These are phyloP conservation scores for Orthochromis malagaraziensis DNA, from an alignment of 2,113 vertebrate species.

Conservation along the genomic window DNA sequence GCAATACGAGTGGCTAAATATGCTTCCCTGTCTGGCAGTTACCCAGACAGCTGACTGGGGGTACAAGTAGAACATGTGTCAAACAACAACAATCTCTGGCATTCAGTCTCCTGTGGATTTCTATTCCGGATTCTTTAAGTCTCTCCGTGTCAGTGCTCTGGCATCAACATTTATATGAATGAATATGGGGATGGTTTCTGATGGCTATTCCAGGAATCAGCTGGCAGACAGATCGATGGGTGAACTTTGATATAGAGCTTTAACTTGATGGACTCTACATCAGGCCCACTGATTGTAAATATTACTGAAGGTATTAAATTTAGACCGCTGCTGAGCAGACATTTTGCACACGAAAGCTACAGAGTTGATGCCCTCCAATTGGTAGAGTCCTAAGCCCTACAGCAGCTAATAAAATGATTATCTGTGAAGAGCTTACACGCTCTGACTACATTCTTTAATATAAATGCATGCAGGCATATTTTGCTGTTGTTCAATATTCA, in stretches of 20 bases:
- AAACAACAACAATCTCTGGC: not conserved
- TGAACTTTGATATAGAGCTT: not conserved
- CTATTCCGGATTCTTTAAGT: not conserved
- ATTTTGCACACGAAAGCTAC: not conserved
- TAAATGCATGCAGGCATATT: not conserved
- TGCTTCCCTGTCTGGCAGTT: not conserved
- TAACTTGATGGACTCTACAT: not conserved
- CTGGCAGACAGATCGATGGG: not conserved
- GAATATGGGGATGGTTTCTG: not conserved
- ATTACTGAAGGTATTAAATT: not conserved
- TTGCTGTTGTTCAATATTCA: not conserved
- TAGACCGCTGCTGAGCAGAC: not conserved
- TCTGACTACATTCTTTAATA: not conserved
- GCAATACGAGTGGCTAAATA: not conserved
- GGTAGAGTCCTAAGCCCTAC: not conserved
- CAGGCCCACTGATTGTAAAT: not conserved
- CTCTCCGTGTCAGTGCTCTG: not conserved
- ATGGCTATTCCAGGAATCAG: not conserved
- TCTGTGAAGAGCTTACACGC: not conserved
- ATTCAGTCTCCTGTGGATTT: not conserved
- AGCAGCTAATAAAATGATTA: not conserved
- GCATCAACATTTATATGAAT: not conserved
- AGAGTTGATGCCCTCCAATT: not conserved
- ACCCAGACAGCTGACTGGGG: not conserved
- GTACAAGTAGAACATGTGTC: not conserved